Base-by-base conservation (phyloP, 1,140 invertebrate genomes). In the Drosophila auraria region DNA sequence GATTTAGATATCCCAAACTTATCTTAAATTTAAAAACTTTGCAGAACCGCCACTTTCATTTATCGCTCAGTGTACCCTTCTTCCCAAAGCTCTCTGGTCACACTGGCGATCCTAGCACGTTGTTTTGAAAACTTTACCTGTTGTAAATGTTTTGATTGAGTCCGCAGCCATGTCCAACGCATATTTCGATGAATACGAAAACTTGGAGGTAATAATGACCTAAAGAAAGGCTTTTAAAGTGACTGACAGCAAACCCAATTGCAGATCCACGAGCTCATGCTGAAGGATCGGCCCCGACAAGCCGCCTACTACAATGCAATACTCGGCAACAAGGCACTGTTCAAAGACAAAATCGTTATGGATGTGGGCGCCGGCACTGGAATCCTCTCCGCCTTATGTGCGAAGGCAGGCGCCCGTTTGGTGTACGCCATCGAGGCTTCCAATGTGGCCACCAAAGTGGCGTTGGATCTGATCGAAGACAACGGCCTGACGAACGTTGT, bases 351-450 rank as follows among this genome's bases (percentile, higher is more conserved):
- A 94, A 93, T 95, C 44, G 96, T 99, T 17, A 94, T 99, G 82
- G 99, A 99, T 94, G 96, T 99, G 59, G 99, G 99, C 15, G 99
- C 98, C 93, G 99, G 99, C 2, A 99, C 99, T 36, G 98, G 96
- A 30, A 99, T 99, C 87, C 94, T 99, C 11, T 99, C 98, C 20
- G 96, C 99, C 95, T 98, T 98, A 94, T 97, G 97, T 82, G 98
- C 97, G 5, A 96, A 98, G 93, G 98, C 98, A 62, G 99, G 98
- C 36, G 98, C 98, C 49, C 95, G 95, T 49, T 96, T 96, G 94
- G 98, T 99, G 8, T 97, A 98, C 91, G 98, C 97, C 50, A 96
- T 99, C 33, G 97, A 99, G 95, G 97, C 97, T 77, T 98, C 98
- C 54, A 96, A 98, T 82, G 95, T 98, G 49, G 96, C 98, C 51